These are phyloP conservation scores for Pholis gunnellus DNA, from an alignment of 2,113 vertebrate genomes.

Conservation along the genomic window DNA sequence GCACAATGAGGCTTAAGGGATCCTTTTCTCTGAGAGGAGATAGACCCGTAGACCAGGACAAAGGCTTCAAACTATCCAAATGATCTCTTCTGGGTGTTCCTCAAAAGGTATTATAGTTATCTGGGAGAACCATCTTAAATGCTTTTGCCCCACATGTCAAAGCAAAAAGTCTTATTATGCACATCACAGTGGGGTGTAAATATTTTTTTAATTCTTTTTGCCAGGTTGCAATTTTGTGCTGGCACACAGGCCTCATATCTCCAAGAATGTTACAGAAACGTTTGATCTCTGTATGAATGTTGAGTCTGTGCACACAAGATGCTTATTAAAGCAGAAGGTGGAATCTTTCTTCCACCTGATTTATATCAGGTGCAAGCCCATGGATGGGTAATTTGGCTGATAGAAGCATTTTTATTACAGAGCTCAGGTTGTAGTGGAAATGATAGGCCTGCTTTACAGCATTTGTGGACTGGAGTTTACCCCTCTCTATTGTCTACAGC, in stretches of 20 bases:
- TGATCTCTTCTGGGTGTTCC: constrained; percentile 64
- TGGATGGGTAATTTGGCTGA: constrained; percentile 78
- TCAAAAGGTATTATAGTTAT: constrained; percentile 62
- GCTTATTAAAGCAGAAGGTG: constrained; percentile 77
- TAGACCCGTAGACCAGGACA: constrained; percentile 57
- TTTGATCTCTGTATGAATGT: constrained; percentile 76
- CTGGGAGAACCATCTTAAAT: constrained; percentile 66
- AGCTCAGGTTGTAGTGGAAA: constrained; percentile 73
- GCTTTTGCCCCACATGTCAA: constrained; percentile 55
- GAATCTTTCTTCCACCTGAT: constrained; percentile 81
- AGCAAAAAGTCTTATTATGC: constrained; percentile 45
- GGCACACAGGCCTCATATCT: constrained; percentile 55
- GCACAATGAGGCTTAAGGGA: constrained; percentile 59
- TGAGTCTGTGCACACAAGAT: constrained; percentile 64
- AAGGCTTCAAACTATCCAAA: constrained; percentile 69
- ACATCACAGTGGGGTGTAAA: constrained; percentile 32
- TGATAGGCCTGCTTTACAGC: constrained; percentile 74
- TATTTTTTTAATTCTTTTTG: constrained; percentile 1
- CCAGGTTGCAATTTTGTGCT: constrained; percentile 76
- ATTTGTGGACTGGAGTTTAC: constrained; percentile 70
- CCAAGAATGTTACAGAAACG: constrained; percentile 74
- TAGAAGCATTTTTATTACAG: constrained; percentile 81
- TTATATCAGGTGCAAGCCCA: constrained; percentile 78
- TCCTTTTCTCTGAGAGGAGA: constrained; percentile 59
- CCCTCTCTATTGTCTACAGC: constrained; percentile 66